Conservation (phyloP, 2,113 vertebrate species). For the Mustela nigripes region DNA sequence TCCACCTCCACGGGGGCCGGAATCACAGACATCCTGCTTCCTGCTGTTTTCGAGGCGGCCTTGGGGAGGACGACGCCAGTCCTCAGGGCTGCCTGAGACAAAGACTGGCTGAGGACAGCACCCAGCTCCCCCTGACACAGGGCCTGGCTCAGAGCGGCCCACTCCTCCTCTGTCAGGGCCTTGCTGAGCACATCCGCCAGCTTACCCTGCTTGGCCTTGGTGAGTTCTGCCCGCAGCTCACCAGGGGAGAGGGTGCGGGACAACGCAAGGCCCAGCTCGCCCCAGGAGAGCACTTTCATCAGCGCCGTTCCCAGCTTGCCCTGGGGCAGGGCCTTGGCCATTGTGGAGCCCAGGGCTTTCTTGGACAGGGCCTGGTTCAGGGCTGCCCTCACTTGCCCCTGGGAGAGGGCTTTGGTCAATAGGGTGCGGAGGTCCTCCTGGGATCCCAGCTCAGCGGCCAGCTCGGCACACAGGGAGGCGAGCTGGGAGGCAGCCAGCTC, state of each 20-base stretch:
- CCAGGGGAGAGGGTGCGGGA: background rate
- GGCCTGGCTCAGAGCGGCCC: constrained; percentile 32
- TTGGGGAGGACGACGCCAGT: background rate
- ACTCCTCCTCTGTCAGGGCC: constrained; percentile 42
- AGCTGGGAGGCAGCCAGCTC: constrained; percentile 14
- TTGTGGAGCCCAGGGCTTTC: constrained; percentile 23
- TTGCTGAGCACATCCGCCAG: constrained; percentile 39
- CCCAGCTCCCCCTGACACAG: constrained; percentile 78
- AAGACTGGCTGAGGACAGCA: constrained; percentile 9
- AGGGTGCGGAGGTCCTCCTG: constrained; percentile 56
- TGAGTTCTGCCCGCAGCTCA: constrained; percentile 28
- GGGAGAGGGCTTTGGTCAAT: constrained; percentile 64
- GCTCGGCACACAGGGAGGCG: constrained; percentile 36
- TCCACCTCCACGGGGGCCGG: background rate
- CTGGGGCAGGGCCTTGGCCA: constrained; percentile 64
- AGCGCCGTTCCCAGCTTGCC: constrained; percentile 58
- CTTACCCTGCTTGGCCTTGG: constrained; percentile 48
- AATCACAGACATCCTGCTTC: background rate
- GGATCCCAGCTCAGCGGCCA: background rate
- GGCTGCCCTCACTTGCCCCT: constrained; percentile 17
- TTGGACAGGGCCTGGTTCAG: constrained; percentile 72
- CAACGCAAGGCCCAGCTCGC: background rate
- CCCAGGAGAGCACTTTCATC: constrained; percentile 57
- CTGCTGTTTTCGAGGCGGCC: background rate
- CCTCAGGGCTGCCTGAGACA: constrained; percentile 15